A percentile compares a stretch with the other conserved stretches of the same genome.
Evolutionary conservation across 2,797 vertebrate genomes (phyloP).

Genomic region (Fistularia commersonii): DNA sequence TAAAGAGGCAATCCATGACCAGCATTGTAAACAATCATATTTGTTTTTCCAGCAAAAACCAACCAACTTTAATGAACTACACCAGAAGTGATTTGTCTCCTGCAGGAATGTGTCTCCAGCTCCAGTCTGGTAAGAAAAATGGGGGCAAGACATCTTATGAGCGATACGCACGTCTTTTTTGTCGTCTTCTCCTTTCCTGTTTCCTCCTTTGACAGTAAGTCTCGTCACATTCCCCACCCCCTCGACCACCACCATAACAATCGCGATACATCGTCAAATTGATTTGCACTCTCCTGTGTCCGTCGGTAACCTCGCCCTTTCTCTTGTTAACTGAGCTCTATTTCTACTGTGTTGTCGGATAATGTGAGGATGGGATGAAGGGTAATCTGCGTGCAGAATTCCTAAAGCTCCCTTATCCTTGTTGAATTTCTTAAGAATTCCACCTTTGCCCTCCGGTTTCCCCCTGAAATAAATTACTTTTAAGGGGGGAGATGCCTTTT

Average conservation of each 20-base stretch:
- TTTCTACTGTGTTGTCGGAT: constrained; percentile 70
- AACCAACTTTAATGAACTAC: neutral
- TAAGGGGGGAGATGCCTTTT: constrained; percentile 54
- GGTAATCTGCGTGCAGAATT: constrained; percentile 72
- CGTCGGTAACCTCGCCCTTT: constrained; percentile 59
- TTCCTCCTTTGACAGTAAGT: constrained; percentile 19
- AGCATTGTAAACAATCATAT: constrained; percentile 2
- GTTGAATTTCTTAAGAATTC: constrained; percentile 77
- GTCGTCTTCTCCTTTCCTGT: too few species aligned
- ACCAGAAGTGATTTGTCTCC: neutral
- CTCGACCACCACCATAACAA: neutral
- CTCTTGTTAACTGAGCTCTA: constrained; percentile 64
- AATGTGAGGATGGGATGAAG: constrained; percentile 68
- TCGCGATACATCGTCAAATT: constrained; percentile 36
- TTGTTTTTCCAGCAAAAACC: neutral
- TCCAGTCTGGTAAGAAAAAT: too few species aligned
- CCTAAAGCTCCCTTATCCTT: constrained; percentile 72
- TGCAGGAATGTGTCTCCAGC: too few species aligned
- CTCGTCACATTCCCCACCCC: neutral
- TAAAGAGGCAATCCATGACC: constrained; percentile 4
- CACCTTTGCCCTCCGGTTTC: constrained; percentile 72
- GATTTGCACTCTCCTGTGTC: constrained; percentile 51
- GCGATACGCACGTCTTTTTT: too few species aligned
- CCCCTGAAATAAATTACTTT: constrained; percentile 72
- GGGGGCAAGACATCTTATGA: too few species aligned